phyloP scores from a whole-genome alignment of 2,113 vertebrate species.

The Laterallus jamaicensis region DNA sequence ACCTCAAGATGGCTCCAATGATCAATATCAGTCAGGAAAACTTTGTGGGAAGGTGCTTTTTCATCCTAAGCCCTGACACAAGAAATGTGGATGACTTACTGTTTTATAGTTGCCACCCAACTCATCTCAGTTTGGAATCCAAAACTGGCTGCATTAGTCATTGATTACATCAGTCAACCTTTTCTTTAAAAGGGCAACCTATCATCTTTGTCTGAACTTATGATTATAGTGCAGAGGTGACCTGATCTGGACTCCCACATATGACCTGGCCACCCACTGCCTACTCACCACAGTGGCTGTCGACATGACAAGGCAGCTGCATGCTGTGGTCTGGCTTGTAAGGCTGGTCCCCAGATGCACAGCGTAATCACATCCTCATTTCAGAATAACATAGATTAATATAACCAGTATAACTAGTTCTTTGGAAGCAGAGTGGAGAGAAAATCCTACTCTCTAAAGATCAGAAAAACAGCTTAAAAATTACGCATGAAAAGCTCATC shows the following conservation, averaged over 20 bases:
- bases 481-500: not conserved
- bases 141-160: not conserved
- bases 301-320: not conserved
- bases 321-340: not conserved
- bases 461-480: not conserved
- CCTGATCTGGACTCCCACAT: not conserved
- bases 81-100: not conserved
- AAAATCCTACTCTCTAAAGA: not conserved
- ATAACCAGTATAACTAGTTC: not conserved
- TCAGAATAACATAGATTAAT: not conserved
- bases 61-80: not conserved
- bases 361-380: not conserved
- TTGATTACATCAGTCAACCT: not conserved
- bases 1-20: not conserved
- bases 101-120: not conserved
- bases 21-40: not conserved
- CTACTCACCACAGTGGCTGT: not conserved
- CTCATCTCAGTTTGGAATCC: not conserved
- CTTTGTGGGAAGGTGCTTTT: not conserved
- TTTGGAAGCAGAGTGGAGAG: not conserved
- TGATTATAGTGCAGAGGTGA: not conserved
- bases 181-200: not conserved
- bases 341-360: not conserved
- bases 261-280: not conserved
- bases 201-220: not conserved